Conservation (phyloP, 2,888 invertebrate genomes). For the Coenonympha glycerion region DNA sequence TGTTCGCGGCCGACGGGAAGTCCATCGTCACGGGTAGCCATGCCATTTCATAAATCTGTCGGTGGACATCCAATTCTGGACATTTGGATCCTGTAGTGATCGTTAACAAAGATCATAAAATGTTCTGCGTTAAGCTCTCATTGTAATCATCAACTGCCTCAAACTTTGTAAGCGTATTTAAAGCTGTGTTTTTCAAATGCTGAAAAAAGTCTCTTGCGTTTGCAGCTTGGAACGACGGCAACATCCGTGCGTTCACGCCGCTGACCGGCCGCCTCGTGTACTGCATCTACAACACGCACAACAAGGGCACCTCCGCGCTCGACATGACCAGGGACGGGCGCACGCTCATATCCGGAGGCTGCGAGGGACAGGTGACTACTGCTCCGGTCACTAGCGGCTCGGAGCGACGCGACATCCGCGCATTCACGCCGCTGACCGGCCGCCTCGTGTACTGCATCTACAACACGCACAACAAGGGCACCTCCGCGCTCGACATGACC, state of each 20-base stretch:
- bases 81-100: too few relatives aligned
- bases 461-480: conserved; percentile 93
- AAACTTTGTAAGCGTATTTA: too few relatives aligned
- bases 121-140: too few relatives aligned
- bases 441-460: conserved; percentile 86
- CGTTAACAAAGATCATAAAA: too few relatives aligned
- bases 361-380: conserved; percentile 91
- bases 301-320: conserved; percentile 90
- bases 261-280: conserved; percentile 87
- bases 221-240: conserved; percentile 87
- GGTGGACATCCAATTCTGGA: too few relatives aligned
- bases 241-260: conserved; percentile 87
- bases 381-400: too few relatives aligned
- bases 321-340: conserved; percentile 82
- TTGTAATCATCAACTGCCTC: too few relatives aligned
- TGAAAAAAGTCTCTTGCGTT: too few relatives aligned
- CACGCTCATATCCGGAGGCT: conserved; percentile 89
- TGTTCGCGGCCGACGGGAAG: conserved; percentile 86
- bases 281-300: conserved; percentile 91
- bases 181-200: too few relatives aligned
- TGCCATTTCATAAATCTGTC: too few relatives aligned
- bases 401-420: conserved; percentile 88
- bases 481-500: conserved; percentile 87
- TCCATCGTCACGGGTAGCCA: conserved; percentile 84
- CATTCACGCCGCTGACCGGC: conserved; percentile 89